These are phyloP conservation scores for Cosmia trapezina DNA, from an alignment of 2,888 invertebrate species.

Conservation along the genomic window DNA sequence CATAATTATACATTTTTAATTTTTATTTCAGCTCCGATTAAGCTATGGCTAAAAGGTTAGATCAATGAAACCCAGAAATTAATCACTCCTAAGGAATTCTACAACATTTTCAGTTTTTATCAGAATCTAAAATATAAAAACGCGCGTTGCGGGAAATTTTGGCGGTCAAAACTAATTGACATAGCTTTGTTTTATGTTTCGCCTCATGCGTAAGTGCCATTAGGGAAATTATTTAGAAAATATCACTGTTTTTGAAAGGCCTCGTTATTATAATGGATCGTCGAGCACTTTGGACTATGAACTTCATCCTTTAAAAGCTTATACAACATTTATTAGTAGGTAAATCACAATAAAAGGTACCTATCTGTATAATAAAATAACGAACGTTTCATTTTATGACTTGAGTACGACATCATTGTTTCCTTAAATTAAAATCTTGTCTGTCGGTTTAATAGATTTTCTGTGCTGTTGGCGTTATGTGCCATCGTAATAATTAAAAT, in stretches of 20 bases:
- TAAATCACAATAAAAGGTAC: not conserved
- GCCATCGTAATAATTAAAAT: slow-evolving; percentile 9
- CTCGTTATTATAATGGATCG: slow-evolving; percentile 31
- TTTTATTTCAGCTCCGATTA: slow-evolving; percentile 39
- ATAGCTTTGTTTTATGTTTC: slow-evolving; percentile 33
- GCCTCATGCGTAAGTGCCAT: slow-evolving; percentile 40
- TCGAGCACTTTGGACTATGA: slow-evolving; percentile 18
- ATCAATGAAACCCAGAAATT: slow-evolving; percentile 34
- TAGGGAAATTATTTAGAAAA: slow-evolving; percentile 49
- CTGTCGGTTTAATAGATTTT: slow-evolving; percentile 4
- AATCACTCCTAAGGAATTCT: slow-evolving; percentile 4
- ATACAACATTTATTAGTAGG: slow-evolving; percentile 11
- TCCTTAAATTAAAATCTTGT: slow-evolving; percentile 17
- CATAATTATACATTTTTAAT: slow-evolving; percentile 55
- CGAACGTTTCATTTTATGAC: not conserved
- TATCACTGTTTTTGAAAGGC: slow-evolving; percentile 35
- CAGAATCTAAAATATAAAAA: slow-evolving; percentile 19
- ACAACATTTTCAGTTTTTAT: not conserved
- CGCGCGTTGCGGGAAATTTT: slow-evolving; percentile 10
- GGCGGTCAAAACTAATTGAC: slow-evolving; percentile 34
- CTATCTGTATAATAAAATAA: slow-evolving; percentile 1
- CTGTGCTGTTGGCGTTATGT: slow-evolving; percentile 14
- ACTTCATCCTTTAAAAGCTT: not conserved
- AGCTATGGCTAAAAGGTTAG: slow-evolving; percentile 27
- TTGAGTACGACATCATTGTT: not conserved